These are phyloP conservation scores for Mythimna vitellina DNA, from an alignment of 2,888 invertebrate species.

Conservation along the genomic window DNA sequence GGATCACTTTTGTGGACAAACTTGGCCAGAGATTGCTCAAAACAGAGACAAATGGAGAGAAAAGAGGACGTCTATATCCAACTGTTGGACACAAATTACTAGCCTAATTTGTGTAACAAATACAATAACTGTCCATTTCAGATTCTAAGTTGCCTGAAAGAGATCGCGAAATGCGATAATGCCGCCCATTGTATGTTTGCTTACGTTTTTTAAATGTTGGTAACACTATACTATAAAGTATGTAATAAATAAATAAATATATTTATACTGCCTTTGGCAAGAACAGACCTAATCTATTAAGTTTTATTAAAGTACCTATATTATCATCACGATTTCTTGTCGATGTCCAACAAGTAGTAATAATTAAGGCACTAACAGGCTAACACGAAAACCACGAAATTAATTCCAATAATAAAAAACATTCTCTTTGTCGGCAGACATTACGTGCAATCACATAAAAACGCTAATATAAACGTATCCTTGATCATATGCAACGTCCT, in stretches of 20 bases:
- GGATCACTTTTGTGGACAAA: too few relatives aligned
- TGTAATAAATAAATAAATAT: too few relatives aligned
- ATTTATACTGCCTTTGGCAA: neutral
- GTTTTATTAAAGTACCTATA: neutral
- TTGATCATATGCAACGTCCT: slow-evolving; percentile 54
- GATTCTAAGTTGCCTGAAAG: too few relatives aligned
- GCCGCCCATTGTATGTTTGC: too few relatives aligned
- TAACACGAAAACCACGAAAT: slow-evolving; percentile 45
- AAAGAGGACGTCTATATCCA: too few relatives aligned
- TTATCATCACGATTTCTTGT: slow-evolving; percentile 9
- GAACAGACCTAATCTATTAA: neutral
- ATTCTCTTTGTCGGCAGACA: slow-evolving; percentile 56
- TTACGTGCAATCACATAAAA: slow-evolving; percentile 64
- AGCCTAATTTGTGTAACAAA: too few relatives aligned
- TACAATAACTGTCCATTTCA: too few relatives aligned
- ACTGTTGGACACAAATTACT: too few relatives aligned
- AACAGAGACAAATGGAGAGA: too few relatives aligned
- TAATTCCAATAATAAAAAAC: slow-evolving; percentile 50
- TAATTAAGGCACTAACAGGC: slow-evolving; percentile 45
- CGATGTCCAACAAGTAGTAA: slow-evolving; percentile 17
- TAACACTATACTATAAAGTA: neutral
- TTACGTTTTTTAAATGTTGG: neutral
- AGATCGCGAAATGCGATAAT: too few relatives aligned
- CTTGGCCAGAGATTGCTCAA: too few relatives aligned
- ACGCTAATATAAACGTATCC: slow-evolving; percentile 56